Evolutionary conservation across 1,140 invertebrate genomes (phyloP), one percentile per base, ranked within the genome.

Genomic region (Piezodorus guildinii): DNA sequence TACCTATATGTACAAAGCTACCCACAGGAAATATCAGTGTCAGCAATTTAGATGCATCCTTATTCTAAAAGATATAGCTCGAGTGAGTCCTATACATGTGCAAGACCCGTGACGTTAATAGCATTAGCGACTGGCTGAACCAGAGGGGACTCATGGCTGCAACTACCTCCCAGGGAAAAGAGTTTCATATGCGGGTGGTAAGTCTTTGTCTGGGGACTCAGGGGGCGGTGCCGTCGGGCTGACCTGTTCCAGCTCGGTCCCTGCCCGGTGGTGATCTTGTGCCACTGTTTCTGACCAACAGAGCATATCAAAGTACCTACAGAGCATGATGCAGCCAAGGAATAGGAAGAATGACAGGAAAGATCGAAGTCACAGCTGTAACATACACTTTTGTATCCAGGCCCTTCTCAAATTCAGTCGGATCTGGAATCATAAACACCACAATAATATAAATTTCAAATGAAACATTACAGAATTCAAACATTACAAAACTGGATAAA

Each of bases 271-370:
- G 25, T 19, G 34, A 66, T 21, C 43, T 39, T 8, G 21, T 51
- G 44, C 62, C 58, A 34, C n/a, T 21, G 49, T 65, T 64, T 58
- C 54, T 52, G 34, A 59, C 67, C 67, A 68, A 43, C 69, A 68
- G 14, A 70, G 54, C 14, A 69, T 27, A 25, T 66, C 64, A 45
- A 67, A 70, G 27, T 69, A 69, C 5, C 69, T 60, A 25, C 71
- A 73, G 25, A 68, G 51, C 68, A 70, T 72, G 39, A 73, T 62
- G 60, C 70, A 72, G 14, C 67, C 64, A 12, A 72, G 64, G 64
- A 74, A 73, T 8, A 72, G 67, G 52, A 72, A 67, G 59, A 74
- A 72, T 39, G 72, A 70, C 12, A 71, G 63, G 23, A 74, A n/a
- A 69, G 5, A 74, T 62, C 12, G 67, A 67, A 6, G 72, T 69